These are phyloP conservation scores for Threskiornis aethiopicus DNA, from an alignment of 2,797 vertebrate species.

Conservation along the genomic window DNA sequence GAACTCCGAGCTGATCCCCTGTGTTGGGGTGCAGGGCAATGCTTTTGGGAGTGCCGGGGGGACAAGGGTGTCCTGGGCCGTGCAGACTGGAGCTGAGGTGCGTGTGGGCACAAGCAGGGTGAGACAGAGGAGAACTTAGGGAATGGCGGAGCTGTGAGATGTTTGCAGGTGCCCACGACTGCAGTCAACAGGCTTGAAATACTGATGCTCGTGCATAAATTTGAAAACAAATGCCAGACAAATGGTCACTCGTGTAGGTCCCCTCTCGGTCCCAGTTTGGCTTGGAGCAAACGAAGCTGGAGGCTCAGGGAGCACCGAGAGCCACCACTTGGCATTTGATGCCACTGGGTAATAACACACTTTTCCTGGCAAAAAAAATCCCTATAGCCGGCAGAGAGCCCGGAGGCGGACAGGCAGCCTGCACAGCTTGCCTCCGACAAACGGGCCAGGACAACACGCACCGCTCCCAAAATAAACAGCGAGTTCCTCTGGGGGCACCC, in stretches of 20 bases:
- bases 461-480: neutral
- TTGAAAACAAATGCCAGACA: neutral
- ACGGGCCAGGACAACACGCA: neutral
- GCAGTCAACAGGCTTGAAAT: neutral
- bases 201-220: neutral
- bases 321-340: neutral
- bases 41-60: neutral
- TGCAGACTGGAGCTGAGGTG: neutral
- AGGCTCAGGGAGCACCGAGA: neutral
- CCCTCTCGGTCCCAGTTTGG: neutral
- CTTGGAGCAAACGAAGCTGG: neutral
- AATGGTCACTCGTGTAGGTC: rapidly evolving
- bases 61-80: neutral
- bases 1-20: neutral
- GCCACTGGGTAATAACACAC: neutral
- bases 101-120: neutral
- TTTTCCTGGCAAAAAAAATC: neutral
- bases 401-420: neutral
- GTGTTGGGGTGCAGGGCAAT: too few relatives aligned
- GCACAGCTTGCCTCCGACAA: neutral
- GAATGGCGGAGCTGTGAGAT: neutral
- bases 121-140: neutral
- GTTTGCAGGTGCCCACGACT: neutral
- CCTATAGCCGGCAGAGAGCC: neutral
- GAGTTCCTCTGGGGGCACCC: neutral